A percentile compares a stretch with the other conserved stretches of the same genome.
Conservation (phyloP, 2,888 invertebrate species). For the Loripinus fragilis region DNA sequence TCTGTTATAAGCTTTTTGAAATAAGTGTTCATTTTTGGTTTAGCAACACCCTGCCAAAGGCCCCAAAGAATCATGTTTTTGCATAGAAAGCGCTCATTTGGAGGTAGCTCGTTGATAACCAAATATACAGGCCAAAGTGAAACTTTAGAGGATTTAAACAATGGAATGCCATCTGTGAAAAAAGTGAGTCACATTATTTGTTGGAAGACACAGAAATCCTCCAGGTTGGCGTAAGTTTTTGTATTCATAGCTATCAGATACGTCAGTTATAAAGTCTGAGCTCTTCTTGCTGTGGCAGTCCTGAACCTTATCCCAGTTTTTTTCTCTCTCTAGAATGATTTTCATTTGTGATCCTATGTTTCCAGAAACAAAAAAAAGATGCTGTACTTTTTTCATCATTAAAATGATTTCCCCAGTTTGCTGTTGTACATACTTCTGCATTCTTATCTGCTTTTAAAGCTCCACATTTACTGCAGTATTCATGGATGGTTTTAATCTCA, state of each 20-base stretch:
- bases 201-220: not conserved
- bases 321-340: not conserved
- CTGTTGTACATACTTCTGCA: not conserved
- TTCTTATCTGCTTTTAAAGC: not conserved
- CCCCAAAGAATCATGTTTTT: constrained; percentile 11
- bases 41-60: too few species aligned
- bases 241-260: too few species aligned
- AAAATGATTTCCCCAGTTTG: not conserved
- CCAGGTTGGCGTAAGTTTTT: not conserved
- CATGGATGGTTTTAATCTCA: not conserved
- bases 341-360: not conserved
- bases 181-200: not conserved
- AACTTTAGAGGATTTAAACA: constrained; percentile 48
- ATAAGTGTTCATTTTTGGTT: too few species aligned
- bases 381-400: not conserved
- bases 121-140: constrained; percentile 49
- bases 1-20: too few species aligned
- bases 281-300: not conserved
- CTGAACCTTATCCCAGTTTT: not conserved
- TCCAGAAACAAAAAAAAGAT: not conserved
- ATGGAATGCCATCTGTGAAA: constrained; percentile 54
- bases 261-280: not conserved
- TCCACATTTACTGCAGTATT: not conserved
- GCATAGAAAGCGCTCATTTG: constrained; percentile 22
- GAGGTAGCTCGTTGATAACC: constrained; percentile 54